Percentiles rank a stretch among this genome's conserved stretches.
Conservation (phyloP, 2,113 vertebrate genomes). For the Silurus glanis region DNA sequence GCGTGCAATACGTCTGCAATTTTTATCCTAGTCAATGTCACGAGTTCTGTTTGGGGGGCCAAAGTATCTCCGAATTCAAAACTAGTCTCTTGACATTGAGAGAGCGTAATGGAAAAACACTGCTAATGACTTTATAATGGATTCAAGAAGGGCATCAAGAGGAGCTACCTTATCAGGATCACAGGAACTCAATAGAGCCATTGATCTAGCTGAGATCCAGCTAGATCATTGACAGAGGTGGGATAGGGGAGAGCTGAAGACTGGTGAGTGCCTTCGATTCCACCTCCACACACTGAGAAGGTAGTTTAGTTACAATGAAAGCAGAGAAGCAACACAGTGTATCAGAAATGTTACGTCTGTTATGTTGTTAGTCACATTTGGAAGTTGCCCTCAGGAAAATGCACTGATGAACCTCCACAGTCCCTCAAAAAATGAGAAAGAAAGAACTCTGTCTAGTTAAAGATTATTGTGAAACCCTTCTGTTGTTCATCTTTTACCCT, state of each 20-base stretch:
- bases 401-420: not conserved
- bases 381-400: not conserved
- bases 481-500: not conserved
- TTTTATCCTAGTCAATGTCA: not conserved
- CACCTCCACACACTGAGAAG: not conserved
- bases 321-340: not conserved
- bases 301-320: not conserved
- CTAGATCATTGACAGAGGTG: not conserved
- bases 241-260: not conserved
- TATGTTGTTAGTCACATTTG: not conserved
- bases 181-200: conserved; percentile 7
- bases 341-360: not conserved
- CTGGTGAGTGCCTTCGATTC: not conserved
- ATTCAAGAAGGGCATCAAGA: not conserved
- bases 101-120: not conserved
- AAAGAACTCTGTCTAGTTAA: no score
- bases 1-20: not conserved
- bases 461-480: not conserved
- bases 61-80: not conserved
- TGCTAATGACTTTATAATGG: conserved; percentile 23
- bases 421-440: not conserved
- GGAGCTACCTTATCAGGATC: conserved; percentile 5
- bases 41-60: not conserved
- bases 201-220: not conserved
- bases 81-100: not conserved